These are phyloP conservation scores for Athalia rosae DNA, from an alignment of 2,888 invertebrate genomes.

Conservation along the genomic window DNA sequence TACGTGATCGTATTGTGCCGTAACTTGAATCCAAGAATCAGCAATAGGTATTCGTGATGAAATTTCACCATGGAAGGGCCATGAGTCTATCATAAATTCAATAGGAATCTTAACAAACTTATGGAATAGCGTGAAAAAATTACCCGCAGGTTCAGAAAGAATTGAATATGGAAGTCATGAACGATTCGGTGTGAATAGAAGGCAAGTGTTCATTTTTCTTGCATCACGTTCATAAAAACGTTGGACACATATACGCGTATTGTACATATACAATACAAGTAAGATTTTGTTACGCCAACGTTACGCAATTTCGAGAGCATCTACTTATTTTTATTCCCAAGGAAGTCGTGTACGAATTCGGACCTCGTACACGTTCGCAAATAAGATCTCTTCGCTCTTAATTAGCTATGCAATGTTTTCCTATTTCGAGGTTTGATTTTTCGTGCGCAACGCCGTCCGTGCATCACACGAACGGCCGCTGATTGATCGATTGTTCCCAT, in stretches of 20 bases:
- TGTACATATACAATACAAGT: not conserved
- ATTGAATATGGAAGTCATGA: not conserved
- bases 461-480: not conserved
- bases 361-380: not conserved
- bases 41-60: too few species aligned
- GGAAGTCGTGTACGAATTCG: conserved; percentile 8
- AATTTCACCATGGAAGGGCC: too few species aligned
- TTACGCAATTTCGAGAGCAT: conserved; percentile 25
- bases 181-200: conserved; percentile 43
- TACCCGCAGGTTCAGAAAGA: not conserved
- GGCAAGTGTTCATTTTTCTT: conserved; percentile 11
- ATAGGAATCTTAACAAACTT: not conserved
- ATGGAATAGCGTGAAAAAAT: not conserved
- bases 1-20: too few species aligned
- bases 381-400: conserved; percentile 5
- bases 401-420: conserved; percentile 11
- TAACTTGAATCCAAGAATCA: too few species aligned
- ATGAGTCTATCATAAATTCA: too few species aligned
- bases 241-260: not conserved
- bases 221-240: conserved; percentile 24
- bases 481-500: not conserved
- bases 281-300: conserved; percentile 16
- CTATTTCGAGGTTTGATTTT: conserved; percentile 4
- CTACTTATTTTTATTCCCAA: not conserved
- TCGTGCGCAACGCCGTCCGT: conserved; percentile 22